A percentile compares a stretch with the other conserved stretches of the same genome.
Evolutionary conservation across 2,113 vertebrate species (phyloP).

Genomic region (Galeopterus variegatus): DNA sequence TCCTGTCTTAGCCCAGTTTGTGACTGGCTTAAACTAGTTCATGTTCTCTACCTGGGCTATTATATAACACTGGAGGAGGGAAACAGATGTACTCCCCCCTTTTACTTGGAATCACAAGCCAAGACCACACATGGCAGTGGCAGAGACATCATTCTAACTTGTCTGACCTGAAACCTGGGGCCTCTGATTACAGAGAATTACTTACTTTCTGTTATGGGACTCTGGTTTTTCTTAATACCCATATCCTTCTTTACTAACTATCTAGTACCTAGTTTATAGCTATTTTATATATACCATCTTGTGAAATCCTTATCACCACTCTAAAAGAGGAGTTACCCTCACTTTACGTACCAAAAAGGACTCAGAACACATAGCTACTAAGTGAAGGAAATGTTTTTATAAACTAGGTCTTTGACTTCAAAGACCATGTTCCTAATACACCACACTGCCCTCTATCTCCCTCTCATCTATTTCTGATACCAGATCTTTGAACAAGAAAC

Average conservation of each 20-base stretch:
- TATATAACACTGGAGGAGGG: not conserved
- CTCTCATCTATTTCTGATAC: not conserved
- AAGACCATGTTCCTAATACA: not conserved
- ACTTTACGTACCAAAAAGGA: not conserved
- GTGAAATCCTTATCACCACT: not conserved
- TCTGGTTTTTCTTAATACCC: not conserved
- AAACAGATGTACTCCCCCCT: not conserved
- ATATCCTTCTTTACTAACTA: not conserved
- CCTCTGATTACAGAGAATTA: not conserved
- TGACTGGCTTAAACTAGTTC: not conserved
- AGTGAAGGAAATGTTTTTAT: not conserved
- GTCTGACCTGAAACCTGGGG: not conserved
- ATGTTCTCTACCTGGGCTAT: not conserved
- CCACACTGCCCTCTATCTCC: not conserved
- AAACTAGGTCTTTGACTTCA: not conserved
- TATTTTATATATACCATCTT: not conserved
- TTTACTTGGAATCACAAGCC: not conserved
- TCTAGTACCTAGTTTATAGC: not conserved
- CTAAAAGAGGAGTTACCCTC: not conserved
- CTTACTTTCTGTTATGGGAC: not conserved
- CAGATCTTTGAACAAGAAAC: not conserved
- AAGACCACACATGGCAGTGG: not conserved
- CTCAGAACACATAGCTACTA: not conserved
- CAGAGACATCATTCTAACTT: not conserved
- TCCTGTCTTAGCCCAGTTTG: too few species aligned